Conservation (phyloP, 1,140 invertebrate genomes). For the Conus betulinus region DNA sequence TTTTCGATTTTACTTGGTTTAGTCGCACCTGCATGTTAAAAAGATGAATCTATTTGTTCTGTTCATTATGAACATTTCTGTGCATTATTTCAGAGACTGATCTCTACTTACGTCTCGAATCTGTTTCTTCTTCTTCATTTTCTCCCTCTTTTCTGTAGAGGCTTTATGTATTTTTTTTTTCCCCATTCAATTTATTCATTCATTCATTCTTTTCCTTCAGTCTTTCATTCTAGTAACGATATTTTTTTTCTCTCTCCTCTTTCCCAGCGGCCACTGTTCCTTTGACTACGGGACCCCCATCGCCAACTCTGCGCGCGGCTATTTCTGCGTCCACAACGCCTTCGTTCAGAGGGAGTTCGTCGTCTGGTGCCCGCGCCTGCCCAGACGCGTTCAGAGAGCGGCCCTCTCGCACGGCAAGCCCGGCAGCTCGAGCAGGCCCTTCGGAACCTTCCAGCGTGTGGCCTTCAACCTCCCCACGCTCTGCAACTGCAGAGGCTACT, state of each 20-base stretch:
- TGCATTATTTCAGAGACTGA: too few species aligned
- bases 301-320: conserved; percentile 10
- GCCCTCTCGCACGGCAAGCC: not conserved
- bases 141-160: too few species aligned
- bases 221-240: not conserved
- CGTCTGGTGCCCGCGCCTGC: conserved; percentile 28
- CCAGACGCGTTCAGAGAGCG: not conserved
- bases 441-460: not conserved
- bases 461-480: conserved; percentile 8
- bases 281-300: conserved; percentile 29
- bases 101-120: too few species aligned
- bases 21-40: too few species aligned
- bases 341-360: conserved; percentile 25
- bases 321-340: conserved; percentile 28
- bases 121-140: not conserved
- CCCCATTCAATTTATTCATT: not conserved
- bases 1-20: too few species aligned
- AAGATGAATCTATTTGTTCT: too few species aligned
- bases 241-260: not conserved
- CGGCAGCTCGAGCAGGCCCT: not conserved
- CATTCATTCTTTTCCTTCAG: not conserved
- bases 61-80: too few species aligned
- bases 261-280: conserved; percentile 29
- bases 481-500: conserved; percentile 30
- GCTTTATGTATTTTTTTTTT: not conserved